Conservation (phyloP, 2,797 vertebrate genomes). For the Siniperca obscura region DNA sequence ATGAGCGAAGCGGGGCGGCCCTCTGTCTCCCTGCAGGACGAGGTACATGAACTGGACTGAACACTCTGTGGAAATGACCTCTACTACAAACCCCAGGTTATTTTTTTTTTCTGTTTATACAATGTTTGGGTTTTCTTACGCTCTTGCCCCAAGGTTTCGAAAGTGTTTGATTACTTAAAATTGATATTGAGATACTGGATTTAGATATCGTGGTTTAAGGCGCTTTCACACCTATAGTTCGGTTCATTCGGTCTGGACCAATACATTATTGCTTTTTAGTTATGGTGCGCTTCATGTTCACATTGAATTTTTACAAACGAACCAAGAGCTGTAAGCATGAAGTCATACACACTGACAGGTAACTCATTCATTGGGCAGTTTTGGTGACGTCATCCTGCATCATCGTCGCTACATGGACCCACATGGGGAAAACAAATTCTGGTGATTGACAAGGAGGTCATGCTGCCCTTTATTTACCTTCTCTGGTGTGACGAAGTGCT, state of each 20-base stretch:
- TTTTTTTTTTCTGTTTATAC: background rate
- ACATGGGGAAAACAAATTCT: too few species aligned
- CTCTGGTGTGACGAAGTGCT: too few species aligned
- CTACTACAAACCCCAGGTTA: constrained; percentile 83
- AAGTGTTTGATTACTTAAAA: background rate
- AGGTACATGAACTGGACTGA: constrained; percentile 96
- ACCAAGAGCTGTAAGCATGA: background rate
- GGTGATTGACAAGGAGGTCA: too few species aligned
- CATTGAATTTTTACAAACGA: too few species aligned
- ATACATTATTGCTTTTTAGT: background rate
- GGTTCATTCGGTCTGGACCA: background rate
- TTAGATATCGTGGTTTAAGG: background rate
- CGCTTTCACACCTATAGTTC: background rate
- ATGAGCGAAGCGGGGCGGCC: constrained; percentile 88
- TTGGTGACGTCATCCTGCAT: background rate
- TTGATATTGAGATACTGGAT: background rate
- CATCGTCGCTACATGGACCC: background rate
- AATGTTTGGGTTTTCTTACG: background rate
- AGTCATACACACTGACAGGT: background rate
- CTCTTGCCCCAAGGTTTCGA: background rate
- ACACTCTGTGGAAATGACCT: constrained; percentile 79
- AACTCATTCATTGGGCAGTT: too few species aligned
- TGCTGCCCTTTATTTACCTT: too few species aligned
- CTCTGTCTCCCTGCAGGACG: constrained; percentile 90
- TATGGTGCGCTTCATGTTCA: background rate